Conservation (phyloP, 2,113 vertebrate species). For the Cygnus buccinator region DNA sequence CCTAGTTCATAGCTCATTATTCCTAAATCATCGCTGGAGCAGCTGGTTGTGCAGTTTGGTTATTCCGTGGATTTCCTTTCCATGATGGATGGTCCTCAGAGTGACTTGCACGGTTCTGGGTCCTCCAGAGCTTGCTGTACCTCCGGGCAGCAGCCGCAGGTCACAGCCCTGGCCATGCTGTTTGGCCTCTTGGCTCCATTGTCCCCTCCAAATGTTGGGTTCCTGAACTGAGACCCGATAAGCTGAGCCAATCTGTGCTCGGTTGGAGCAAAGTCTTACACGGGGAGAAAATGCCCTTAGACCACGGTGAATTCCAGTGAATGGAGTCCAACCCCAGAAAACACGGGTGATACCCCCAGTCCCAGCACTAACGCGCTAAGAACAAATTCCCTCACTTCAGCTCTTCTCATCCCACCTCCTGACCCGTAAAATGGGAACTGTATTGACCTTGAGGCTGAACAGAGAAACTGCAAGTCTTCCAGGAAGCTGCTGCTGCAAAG, state of each 20-base stretch:
- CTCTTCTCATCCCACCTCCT: background rate
- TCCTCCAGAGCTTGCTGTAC: background rate
- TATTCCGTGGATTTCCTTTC: background rate
- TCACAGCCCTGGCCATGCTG: background rate
- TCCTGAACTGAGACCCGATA: background rate
- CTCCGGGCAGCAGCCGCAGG: accelerated
- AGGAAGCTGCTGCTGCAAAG: background rate
- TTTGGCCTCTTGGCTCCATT: background rate
- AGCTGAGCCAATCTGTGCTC: background rate
- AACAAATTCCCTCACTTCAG: accelerated
- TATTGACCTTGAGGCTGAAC: background rate
- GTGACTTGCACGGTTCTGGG: background rate
- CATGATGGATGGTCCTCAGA: background rate
- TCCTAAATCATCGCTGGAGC: background rate
- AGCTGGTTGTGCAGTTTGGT: background rate
- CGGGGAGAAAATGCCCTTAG: background rate
- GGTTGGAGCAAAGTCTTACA: background rate
- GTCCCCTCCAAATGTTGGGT: background rate
- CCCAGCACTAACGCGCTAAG: background rate
- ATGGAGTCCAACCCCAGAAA: background rate
- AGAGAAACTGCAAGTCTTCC: background rate
- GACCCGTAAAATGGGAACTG: background rate
- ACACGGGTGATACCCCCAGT: background rate
- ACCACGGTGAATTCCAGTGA: background rate
- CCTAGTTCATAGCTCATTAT: background rate